Evolutionary conservation across 1,140 invertebrate species (phyloP), one percentile per base, ranked within the genome.

Genomic region (Marisa cornuarietis): DNA sequence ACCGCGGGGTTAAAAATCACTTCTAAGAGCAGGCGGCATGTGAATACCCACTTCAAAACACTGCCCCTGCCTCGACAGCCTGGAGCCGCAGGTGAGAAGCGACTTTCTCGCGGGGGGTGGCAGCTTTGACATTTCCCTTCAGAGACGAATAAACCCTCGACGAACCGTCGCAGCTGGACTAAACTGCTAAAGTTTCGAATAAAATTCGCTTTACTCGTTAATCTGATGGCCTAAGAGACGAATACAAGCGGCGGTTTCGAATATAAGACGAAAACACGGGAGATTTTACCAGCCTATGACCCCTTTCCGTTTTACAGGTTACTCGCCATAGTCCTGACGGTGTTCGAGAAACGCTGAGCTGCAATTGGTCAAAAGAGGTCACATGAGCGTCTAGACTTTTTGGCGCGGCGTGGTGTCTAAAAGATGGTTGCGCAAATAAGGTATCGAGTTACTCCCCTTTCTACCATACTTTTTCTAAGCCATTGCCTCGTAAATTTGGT

Each of bases 351-450:
- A 80, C 82, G 81, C 79, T 63, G 75, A 76, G 63, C 80, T 75
- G 73, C 81, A 82, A 87, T 88, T 89, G 89, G 87, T 82, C 79
- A 66, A 82, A 71, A 73, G 72, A 20, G 49, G 82, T 85, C 88
- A 90, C 87, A 84, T 90, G 89, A 83, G 26, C 69, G 81, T 89
- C 89, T 90, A 90, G 89, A 90, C 89, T 84, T 87, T 87, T 90
- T 87, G 89, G 88, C 88, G 88, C 88, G 86, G 85, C 83, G 52
- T 68, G 68, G 78, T 80, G 82, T 83, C 81, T 80, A 76, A 72
- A 73, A 76, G 78, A 77, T 76, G 71, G 69, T 77, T 73, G 78
- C 68, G 81, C 69, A 79, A 82, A 82, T 76, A 82, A 76, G 71
- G 65, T 77, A 77, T 82, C 63, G 66, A 75, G 71, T 82, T 82